phyloP scores from a whole-genome alignment of 2,888 invertebrate genomes.

The Sceliomorpha sp. region DNA sequence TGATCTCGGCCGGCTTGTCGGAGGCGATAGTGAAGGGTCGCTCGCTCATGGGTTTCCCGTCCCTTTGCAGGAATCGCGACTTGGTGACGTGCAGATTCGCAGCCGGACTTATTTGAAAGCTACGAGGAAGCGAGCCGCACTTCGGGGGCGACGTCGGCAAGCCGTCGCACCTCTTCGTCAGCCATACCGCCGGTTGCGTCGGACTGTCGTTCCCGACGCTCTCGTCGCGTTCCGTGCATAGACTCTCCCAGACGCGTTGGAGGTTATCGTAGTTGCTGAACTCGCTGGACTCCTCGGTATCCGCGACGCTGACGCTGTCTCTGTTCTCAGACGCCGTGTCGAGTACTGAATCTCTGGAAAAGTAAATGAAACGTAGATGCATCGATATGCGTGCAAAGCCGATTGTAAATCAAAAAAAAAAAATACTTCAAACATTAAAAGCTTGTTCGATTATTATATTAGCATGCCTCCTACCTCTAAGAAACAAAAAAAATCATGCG shows the following conservation, averaged over 20 bases:
- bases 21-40: slow-evolving; percentile 87
- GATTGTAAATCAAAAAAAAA: too few relatives aligned
- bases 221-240: slow-evolving; percentile 62
- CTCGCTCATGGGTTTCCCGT: slow-evolving; percentile 84
- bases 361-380: too few relatives aligned
- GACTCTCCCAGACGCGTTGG: slow-evolving; percentile 77
- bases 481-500: too few relatives aligned
- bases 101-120: slow-evolving; percentile 86
- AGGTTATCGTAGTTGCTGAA: slow-evolving; percentile 85
- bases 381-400: too few relatives aligned
- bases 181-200: slow-evolving; percentile 86
- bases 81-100: slow-evolving; percentile 79
- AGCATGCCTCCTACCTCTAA: too few relatives aligned
- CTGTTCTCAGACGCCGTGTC: too few relatives aligned
- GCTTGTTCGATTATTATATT: too few relatives aligned
- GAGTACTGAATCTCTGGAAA: too few relatives aligned
- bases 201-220: slow-evolving; percentile 80
- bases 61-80: slow-evolving; percentile 82
- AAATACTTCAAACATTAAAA: too few relatives aligned
- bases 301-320: slow-evolving; percentile 62
- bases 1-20: slow-evolving; percentile 85
- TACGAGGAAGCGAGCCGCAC: slow-evolving; percentile 89
- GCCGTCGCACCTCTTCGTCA: slow-evolving; percentile 84
- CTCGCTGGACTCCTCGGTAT: slow-evolving; percentile 77
- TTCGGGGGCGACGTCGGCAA: slow-evolving; percentile 86